Percentiles rank a stretch among this genome's conserved stretches.
phyloP scores from a whole-genome alignment of 2,888 invertebrate genomes.

The Belgica antarctica region DNA sequence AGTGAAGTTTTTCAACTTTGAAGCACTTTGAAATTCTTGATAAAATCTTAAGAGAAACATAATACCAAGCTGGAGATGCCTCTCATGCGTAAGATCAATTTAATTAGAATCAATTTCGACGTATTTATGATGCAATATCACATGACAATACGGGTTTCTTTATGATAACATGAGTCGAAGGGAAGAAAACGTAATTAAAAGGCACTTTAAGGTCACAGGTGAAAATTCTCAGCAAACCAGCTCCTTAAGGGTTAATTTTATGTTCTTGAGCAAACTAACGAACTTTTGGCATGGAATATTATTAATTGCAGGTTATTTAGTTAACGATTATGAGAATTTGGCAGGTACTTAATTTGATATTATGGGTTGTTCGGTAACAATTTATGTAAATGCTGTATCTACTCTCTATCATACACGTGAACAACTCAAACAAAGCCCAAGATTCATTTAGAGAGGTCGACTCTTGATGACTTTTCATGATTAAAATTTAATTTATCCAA shows the following conservation, averaged over 20 bases:
- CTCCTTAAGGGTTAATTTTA: not conserved
- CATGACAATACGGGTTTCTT: too few species aligned
- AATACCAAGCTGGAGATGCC: too few species aligned
- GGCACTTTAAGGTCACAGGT: not conserved
- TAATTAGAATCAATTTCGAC: too few species aligned
- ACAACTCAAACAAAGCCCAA: not conserved
- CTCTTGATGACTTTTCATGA: not conserved
- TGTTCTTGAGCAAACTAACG: conserved; percentile 12
- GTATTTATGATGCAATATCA: too few species aligned
- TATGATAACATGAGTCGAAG: too few species aligned
- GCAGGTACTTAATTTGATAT: not conserved
- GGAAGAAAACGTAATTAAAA: conserved; percentile 16
- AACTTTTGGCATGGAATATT: conserved; percentile 18
- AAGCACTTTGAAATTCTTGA: too few species aligned
- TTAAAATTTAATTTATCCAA: not conserved
- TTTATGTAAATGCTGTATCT: conserved; percentile 13
- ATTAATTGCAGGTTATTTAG: conserved; percentile 1
- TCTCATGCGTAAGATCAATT: too few species aligned
- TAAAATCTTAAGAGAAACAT: too few species aligned
- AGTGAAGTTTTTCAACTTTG: too few species aligned
- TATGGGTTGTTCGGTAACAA: not conserved
- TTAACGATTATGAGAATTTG: not conserved
- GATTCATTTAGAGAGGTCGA: not conserved
- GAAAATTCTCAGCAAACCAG: not conserved
- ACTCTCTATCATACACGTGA: not conserved